Base-by-base conservation (phyloP, 2,113 vertebrate genomes). In the Aix galericulata region DNA sequence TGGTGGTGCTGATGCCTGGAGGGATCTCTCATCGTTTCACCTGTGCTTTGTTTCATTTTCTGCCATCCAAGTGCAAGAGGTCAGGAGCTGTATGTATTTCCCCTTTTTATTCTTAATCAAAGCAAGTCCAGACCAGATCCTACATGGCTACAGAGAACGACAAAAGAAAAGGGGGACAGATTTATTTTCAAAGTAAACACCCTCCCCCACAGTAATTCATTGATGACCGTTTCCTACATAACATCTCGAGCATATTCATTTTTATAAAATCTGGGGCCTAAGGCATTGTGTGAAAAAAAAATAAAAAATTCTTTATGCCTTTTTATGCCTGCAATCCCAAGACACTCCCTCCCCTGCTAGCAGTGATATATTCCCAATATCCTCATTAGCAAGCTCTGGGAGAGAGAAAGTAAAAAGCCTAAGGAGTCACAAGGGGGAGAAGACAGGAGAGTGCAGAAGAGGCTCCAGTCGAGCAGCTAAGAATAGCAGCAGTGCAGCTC, bases 321-420 rank as follows among this genome's bases (percentile, higher is more conserved):
- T 82, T 48, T 48, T 48, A 48, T 48, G 46, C 46, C 46, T 48
- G 22, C 17, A 93, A 32, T 74, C 42, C 52, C 38, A 64, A 86
- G 26, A 36, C 17, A 25, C 6, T 46, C 8, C 18, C 13, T 82
- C 22, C 64, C 53, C 42, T 78, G 67, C 32, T 42, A 83, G 27
- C 44, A 68, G 25, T 0, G 0, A 40, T 79, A 62, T 40, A 94
- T 76, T 82, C 69, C 73, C 7, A 68, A 53, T 83, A 90, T 32
- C 22, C 62, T 95, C 34, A 44, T 86, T 78, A 83, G 38, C 0
- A 1, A 90, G 42, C 9, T 68, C 22, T 64, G 32, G 27, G 21
- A 66, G 36, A 83, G 86, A 92, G 23, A 82, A 76, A 93, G 55
- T 6, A 60, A 91, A 87, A 86, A 95, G 31, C 81, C 86, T 76